These are phyloP conservation scores for Hemicordylus capensis DNA, from an alignment of 2,113 vertebrate species.

Conservation along the genomic window DNA sequence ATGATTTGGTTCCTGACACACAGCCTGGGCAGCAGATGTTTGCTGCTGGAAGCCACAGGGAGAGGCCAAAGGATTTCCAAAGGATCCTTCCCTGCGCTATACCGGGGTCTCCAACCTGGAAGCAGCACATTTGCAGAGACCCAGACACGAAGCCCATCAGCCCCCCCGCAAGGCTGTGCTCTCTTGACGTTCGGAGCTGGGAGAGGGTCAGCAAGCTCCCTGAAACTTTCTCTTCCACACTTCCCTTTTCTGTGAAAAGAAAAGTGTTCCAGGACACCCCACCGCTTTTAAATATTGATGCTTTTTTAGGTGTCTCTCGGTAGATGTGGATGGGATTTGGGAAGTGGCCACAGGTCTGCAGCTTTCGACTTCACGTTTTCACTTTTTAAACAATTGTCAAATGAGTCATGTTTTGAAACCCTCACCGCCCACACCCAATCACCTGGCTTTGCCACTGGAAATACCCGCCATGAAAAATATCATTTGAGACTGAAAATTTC, in stretches of 20 bases:
- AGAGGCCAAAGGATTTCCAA: neutral
- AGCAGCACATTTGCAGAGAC: neutral
- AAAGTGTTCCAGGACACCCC: conserved; percentile 41
- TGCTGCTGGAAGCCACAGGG: neutral
- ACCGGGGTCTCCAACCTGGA: no score
- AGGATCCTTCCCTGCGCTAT: neutral
- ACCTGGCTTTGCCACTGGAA: conserved; percentile 59
- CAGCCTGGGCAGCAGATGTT: neutral
- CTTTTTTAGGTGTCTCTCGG: conserved; percentile 54
- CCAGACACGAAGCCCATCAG: no score
- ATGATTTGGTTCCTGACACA: conserved; percentile 25
- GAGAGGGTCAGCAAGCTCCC: conserved; percentile 4
- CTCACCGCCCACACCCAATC: neutral
- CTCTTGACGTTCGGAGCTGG: neutral
- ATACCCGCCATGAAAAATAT: conserved; percentile 24
- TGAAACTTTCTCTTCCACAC: conserved; percentile 21
- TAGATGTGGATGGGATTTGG: conserved; percentile 69
- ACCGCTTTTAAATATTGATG: conserved; percentile 57
- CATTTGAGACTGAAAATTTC: neutral
- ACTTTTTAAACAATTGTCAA: conserved; percentile 70
- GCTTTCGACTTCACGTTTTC: conserved; percentile 76
- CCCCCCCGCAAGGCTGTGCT: neutral
- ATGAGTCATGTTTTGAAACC: conserved; percentile 60
- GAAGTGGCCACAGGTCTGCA: conserved; percentile 66
- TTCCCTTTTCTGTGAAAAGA: conserved; percentile 73